phyloP scores from a whole-genome alignment of 2,113 vertebrate genomes.

The Brienomyrus brachyistius region DNA sequence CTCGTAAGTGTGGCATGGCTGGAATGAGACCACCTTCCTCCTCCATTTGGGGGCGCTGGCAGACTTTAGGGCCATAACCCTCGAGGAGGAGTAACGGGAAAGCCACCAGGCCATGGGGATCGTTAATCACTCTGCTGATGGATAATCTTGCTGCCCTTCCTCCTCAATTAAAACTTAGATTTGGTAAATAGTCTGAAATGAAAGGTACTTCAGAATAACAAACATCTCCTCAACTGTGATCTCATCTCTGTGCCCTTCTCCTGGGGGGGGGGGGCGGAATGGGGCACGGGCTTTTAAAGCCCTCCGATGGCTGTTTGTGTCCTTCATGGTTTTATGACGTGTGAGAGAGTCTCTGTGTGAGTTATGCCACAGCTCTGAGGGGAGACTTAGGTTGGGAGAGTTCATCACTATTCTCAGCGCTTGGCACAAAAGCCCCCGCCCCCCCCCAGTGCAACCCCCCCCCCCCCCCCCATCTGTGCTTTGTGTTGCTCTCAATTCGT shows the following conservation, averaged over 20 bases:
- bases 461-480: neutral
- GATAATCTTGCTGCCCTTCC: neutral
- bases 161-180: neutral
- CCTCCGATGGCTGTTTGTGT: neutral
- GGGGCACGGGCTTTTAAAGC: neutral
- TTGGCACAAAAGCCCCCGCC: conserved; percentile 6
- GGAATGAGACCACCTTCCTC: neutral
- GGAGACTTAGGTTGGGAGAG: neutral
- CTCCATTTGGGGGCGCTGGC: neutral
- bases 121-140: neutral
- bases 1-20: neutral
- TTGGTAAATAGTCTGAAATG: neutral
- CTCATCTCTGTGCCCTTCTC: neutral
- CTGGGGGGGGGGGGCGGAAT: neutral
- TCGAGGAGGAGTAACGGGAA: neutral
- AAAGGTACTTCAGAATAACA: neutral
- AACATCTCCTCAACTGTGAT: neutral
- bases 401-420: conserved; percentile 13
- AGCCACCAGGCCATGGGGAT: neutral
- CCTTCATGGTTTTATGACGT: neutral
- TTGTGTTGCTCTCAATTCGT: conserved; percentile 31
- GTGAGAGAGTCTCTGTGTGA: neutral
- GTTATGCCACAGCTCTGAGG: neutral
- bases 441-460: neutral
- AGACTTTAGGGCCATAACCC: neutral